Base-by-base conservation (phyloP, 2,797 vertebrate species). In the Siniperca scherzeri region DNA sequence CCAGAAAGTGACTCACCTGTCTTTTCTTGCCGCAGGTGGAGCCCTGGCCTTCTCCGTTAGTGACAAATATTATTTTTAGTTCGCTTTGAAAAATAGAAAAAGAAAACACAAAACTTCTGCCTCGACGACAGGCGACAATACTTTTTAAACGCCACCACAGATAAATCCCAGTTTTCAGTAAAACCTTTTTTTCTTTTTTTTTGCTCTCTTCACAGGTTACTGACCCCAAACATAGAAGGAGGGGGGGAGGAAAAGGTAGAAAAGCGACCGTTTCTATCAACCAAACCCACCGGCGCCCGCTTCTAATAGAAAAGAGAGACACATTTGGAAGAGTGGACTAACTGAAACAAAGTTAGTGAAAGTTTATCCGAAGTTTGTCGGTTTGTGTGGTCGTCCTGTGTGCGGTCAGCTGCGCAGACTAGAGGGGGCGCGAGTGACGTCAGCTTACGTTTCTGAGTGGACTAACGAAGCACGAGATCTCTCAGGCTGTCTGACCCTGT, bases 151-250 rank as follows among this genome's bases (percentile, higher is more conserved):
- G 21, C 44, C 70, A 64, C 33, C 25, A 5, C 16, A 17, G 78
- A 77, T 80, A 79, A 87, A 90, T 90, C 74, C 75, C 42, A 72
- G 53, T 73, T 82, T 84, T 61, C 66, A 70, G 64, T 89, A 78
- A 88, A 85, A 90, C 84, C 77, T 30, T 73, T n/a, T 38, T 36
- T 36, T 36, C 1, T 36, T 72, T 70, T 25, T 52, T 33, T 40
- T 52, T 74, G 57, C 70, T 82, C 72, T 84, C 61, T 83, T 78
- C 88, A 68, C 93, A 93, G 93, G 93, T 94, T 92, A 91, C 89
- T 93, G 93, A 93, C 92, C 92, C 81, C 91, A 56, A 11, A 73
- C 38, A 66, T 56, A 69, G 33, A 69, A 66, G 55, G 46, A 21
- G 53, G 19, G 13, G 3, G 2, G 11, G 19, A 40, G 17, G 52